Conservation (phyloP, 2,113 vertebrate species). For the Paraplagusia blochii region DNA sequence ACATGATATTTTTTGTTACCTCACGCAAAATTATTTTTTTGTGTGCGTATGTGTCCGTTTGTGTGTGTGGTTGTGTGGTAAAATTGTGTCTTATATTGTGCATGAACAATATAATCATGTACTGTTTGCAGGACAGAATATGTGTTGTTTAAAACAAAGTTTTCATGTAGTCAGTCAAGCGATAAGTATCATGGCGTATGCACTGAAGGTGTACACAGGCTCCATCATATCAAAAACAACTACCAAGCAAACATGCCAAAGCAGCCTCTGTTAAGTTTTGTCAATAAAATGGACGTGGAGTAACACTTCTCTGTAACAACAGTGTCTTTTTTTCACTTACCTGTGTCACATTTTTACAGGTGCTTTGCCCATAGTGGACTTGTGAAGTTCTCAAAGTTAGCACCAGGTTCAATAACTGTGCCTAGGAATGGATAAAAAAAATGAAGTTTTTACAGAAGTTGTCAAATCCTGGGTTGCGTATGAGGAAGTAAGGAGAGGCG, state of each 20-base stretch:
- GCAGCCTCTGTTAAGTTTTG: constrained; percentile 25
- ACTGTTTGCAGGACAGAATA: constrained; percentile 30
- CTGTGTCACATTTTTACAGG: too few species aligned
- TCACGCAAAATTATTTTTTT: too few species aligned
- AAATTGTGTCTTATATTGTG: constrained; percentile 36
- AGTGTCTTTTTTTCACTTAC: too few species aligned
- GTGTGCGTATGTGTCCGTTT: neutral
- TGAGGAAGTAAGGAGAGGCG: too few species aligned
- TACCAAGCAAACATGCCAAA: constrained; percentile 32
- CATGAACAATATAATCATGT: constrained; percentile 10
- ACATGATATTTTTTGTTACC: neutral
- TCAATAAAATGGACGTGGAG: constrained; percentile 47
- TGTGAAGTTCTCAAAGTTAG: too few species aligned
- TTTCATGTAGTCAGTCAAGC: neutral
- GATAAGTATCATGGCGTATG: too few species aligned
- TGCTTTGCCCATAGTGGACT: too few species aligned
- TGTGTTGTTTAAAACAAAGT: constrained; percentile 9
- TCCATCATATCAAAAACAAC: constrained; percentile 10
- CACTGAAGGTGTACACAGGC: neutral
- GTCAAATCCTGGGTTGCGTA: too few species aligned
- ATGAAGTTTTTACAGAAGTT: too few species aligned
- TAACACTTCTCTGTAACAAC: neutral
- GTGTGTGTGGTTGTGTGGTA: neutral
- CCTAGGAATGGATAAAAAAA: too few species aligned
- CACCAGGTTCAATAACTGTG: too few species aligned